Evolutionary conservation across 1,140 invertebrate species (phyloP).

Genomic region (Aphelinus certus): DNA sequence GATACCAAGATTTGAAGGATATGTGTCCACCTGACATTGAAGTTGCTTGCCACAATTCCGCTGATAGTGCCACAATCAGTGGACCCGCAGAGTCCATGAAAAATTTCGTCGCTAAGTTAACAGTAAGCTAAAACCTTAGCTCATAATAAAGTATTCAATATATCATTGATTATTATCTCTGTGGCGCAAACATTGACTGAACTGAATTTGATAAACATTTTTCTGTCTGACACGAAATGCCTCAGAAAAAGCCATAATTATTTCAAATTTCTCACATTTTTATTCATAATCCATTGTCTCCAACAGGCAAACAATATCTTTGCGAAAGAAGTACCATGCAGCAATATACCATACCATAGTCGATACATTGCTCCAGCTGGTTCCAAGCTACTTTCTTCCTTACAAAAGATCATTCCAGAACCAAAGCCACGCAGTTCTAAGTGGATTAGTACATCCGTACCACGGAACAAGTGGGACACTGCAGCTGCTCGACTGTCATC

Average conservation of each 20-base stretch:
- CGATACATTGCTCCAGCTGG: slow-evolving; percentile 72
- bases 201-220: too few relatives aligned
- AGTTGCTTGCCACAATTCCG: slow-evolving; percentile 78
- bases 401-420: slow-evolving; percentile 76
- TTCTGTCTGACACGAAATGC: too few relatives aligned
- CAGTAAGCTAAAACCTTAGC: slow-evolving; percentile 45
- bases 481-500: slow-evolving; percentile 77
- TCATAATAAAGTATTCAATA: too few relatives aligned
- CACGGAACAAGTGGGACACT: slow-evolving; percentile 79
- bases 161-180: too few relatives aligned
- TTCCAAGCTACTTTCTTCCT: slow-evolving; percentile 76
- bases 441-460: slow-evolving; percentile 90
- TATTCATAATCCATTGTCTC: too few relatives aligned
- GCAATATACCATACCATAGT: slow-evolving; percentile 79
- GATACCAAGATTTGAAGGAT: slow-evolving; percentile 68
- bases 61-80: slow-evolving; percentile 77
- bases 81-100: slow-evolving; percentile 70
- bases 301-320: slow-evolving; percentile 78
- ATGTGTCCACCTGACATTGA: slow-evolving; percentile 69
- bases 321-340: slow-evolving; percentile 74
- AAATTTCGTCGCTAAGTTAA: slow-evolving; percentile 61
- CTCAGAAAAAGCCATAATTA: too few relatives aligned
- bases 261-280: slow-evolving; percentile 49
- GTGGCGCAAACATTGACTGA: too few relatives aligned
- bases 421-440: slow-evolving; percentile 77